Percentiles rank a stretch among this genome's conserved stretches.
These are phyloP conservation scores for Micrastur ruficollis DNA, from an alignment of 2,797 vertebrate genomes.

Conservation along the genomic window DNA sequence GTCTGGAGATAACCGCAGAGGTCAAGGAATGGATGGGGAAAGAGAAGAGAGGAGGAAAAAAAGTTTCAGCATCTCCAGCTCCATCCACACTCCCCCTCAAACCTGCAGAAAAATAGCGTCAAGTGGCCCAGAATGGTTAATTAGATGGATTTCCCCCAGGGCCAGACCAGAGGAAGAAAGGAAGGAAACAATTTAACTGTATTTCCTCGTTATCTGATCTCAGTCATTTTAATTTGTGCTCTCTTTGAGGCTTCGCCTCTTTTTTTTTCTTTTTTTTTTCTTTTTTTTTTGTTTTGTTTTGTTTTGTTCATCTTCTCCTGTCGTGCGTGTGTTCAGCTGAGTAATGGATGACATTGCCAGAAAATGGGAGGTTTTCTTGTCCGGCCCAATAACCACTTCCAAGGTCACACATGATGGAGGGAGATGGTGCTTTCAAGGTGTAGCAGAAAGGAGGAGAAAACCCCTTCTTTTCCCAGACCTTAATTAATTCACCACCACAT, in stretches of 20 bases:
- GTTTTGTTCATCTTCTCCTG: neutral
- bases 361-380: neutral
- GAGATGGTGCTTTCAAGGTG: neutral
- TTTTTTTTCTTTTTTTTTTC: neutral
- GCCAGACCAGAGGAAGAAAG: neutral
- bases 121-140: conserved; percentile 25
- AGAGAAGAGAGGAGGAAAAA: neutral
- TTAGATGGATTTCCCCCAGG: conserved; percentile 14
- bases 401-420: conserved; percentile 30
- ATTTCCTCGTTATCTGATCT: conserved; percentile 58
- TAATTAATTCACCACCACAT: neutral
- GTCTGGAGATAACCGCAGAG: conserved; percentile 70
- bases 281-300: neutral
- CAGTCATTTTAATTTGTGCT: conserved; percentile 38
- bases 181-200: conserved; percentile 39
- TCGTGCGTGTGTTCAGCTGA: neutral
- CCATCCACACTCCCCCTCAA: neutral
- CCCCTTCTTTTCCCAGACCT: neutral
- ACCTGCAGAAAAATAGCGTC: neutral
- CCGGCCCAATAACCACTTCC: neutral
- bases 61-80: neutral
- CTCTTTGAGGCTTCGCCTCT: conserved; percentile 18
- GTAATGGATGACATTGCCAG: conserved; percentile 13
- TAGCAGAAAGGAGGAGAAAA: neutral
- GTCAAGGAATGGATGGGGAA: conserved; percentile 39